Conservation (phyloP, 64 coral and sea anemone genomes). For the Montipora sp. region DNA sequence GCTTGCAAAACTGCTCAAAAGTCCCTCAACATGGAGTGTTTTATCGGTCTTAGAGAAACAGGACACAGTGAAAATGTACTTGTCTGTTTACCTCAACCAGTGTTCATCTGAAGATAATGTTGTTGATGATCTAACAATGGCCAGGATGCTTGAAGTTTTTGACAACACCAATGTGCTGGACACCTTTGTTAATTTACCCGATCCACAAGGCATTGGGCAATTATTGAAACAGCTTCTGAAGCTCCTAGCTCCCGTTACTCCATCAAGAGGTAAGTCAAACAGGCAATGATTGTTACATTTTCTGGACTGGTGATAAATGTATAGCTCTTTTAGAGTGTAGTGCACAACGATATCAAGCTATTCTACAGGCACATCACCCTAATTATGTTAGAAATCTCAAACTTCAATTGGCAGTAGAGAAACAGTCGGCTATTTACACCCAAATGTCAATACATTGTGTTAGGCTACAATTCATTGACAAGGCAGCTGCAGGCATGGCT, state of each 20-base stretch:
- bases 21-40: slow-evolving; percentile 39
- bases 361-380: too few relatives aligned
- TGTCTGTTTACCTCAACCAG: slow-evolving; percentile 13
- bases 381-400: too few relatives aligned
- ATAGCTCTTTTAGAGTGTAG: too few relatives aligned
- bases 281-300: background rate
- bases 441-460: too few relatives aligned
- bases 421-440: too few relatives aligned
- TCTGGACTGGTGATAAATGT: background rate
- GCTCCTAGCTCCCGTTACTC: slow-evolving; percentile 54
- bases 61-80: slow-evolving; percentile 37
- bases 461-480: too few relatives aligned
- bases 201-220: slow-evolving; percentile 23
- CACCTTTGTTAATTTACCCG: slow-evolving; percentile 45
- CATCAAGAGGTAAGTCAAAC: slow-evolving; percentile 40
- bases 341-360: too few relatives aligned
- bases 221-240: slow-evolving; percentile 46
- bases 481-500: too few relatives aligned
- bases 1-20: background rate
- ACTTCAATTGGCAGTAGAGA: too few relatives aligned
- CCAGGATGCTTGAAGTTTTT: slow-evolving; percentile 66
- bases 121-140: slow-evolving; percentile 19
- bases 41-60: slow-evolving; percentile 34
- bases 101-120: background rate
- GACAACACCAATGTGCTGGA: slow-evolving; percentile 36